Conservation (phyloP, 1,140 invertebrate species). For the Brachionus rotundiformis region DNA sequence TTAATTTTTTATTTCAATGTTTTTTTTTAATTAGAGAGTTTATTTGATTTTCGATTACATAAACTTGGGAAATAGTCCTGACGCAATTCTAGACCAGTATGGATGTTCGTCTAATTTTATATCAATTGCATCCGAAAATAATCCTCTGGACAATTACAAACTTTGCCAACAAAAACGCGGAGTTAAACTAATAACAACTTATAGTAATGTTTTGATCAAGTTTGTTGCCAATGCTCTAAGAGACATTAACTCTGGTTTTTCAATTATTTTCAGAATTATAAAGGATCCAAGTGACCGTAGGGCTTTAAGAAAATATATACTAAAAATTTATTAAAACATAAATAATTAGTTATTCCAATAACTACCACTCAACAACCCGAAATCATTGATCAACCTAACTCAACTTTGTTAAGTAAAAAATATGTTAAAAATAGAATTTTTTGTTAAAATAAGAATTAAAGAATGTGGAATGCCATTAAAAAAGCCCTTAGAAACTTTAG, state of each 20-base stretch:
- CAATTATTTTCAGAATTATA: conserved; percentile 35
- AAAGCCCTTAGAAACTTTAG: conserved; percentile 22
- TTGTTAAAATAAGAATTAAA: too few species aligned
- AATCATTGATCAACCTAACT: neutral
- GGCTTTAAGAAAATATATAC: neutral
- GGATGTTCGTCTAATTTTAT: conserved; percentile 37
- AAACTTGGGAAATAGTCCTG: conserved; percentile 35
- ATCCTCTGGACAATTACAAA: conserved; percentile 36
- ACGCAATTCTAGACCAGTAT: neutral
- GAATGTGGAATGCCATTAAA: conserved; percentile 42
- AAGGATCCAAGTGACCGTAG: conserved; percentile 31
- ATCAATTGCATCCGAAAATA: conserved; percentile 26
- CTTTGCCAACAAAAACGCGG: conserved; percentile 12
- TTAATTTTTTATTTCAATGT: neutral
- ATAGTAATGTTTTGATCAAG: conserved; percentile 36
- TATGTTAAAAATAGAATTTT: neutral
- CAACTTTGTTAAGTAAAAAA: neutral
- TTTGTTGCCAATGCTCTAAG: conserved; percentile 11
- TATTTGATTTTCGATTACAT: conserved; percentile 48
- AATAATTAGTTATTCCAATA: neutral
- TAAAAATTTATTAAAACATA: neutral
- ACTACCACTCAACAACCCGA: neutral
- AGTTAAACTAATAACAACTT: conserved; percentile 33
- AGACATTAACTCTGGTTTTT: conserved; percentile 11
- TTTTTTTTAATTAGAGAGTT: conserved; percentile 20